These are phyloP conservation scores for Mesorhabditis belari DNA, from an alignment of 2,888 invertebrate species.

Conservation along the genomic window DNA sequence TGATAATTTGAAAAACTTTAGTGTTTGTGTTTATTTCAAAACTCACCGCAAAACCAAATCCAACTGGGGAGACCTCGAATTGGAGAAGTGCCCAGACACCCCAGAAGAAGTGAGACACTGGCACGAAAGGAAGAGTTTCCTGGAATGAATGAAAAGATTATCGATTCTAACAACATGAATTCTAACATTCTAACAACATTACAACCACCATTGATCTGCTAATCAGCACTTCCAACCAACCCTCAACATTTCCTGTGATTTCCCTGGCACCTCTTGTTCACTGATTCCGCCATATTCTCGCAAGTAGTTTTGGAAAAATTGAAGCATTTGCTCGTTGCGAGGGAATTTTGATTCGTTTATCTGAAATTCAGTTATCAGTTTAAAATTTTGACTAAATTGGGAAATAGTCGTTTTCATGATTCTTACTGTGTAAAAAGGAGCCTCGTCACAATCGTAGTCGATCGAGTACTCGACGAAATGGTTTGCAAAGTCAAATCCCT, in stretches of 20 bases:
- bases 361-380: too few species aligned
- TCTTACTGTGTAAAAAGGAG: conserved; percentile 70
- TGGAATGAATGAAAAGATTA: conserved; percentile 53
- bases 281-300: conserved; percentile 26
- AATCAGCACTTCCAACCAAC: background rate
- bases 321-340: conserved; percentile 18
- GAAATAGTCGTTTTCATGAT: too few species aligned
- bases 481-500: conserved; percentile 87
- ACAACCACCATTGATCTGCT: background rate
- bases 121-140: conserved; percentile 76
- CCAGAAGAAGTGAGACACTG: conserved; percentile 90
- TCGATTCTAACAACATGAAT: too few species aligned
- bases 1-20: too few species aligned
- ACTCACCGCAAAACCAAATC: conserved; percentile 47
- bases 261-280: conserved; percentile 21
- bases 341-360: background rate
- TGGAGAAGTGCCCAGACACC: conserved; percentile 68
- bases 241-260: conserved; percentile 22
- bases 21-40: too few species aligned
- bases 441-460: conserved; percentile 73
- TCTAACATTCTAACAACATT: too few species aligned
- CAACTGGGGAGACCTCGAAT: conserved; percentile 51
- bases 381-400: too few species aligned
- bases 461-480: conserved; percentile 85
- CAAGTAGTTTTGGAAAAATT: conserved; percentile 36